Evolutionary conservation across 2,797 vertebrate species (phyloP), one percentile per base, ranked within the genome.

Genomic region (Tragopan temminckii): DNA sequence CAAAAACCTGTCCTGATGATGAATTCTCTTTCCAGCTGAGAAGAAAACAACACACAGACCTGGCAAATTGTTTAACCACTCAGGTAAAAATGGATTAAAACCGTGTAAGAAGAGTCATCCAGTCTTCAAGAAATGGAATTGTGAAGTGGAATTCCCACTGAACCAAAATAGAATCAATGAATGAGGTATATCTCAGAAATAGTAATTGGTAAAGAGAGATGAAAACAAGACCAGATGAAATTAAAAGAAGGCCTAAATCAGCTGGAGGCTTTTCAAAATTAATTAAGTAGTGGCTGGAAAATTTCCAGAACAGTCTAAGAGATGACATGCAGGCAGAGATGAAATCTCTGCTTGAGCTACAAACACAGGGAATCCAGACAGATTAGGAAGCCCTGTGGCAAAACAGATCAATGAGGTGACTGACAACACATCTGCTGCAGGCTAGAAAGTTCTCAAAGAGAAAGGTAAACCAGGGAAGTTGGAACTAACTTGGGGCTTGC

Each of bases 251-350:
- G 93, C 93, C 86, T 95, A 90, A 94, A 93, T 92, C 93, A 96
- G 81, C 90, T 96, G 92, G 93, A 95, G 88, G 94, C 72, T 95
- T 96, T 94, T 95, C 85, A 90, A 94, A 95, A 93, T 93, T 95
- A 95, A 95, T 96, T 94, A 95, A 92, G 72, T 77, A 82, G 86
- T 78, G 87, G 45, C 72, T 93, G 92, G 86, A 95, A 93, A 82
- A 90, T 92, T 96, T 95, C 80, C 94, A 94, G 88, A 89, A 79
- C 8, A 13, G 86, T 82, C 88, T 91, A 91, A 68, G 81, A 90
- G 79, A 94, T 82, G 90, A 90, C 92, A 95, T 58, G 75, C 61
- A 67, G 83, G 84, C 70, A 90, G 75, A 94, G 91, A 95, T 94
- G 91, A 89, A 95, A 95, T 93, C 90, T 91, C 84, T 66, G 58